Conservation (phyloP, 2,797 vertebrate species). For the Takifugu rubripes region DNA sequence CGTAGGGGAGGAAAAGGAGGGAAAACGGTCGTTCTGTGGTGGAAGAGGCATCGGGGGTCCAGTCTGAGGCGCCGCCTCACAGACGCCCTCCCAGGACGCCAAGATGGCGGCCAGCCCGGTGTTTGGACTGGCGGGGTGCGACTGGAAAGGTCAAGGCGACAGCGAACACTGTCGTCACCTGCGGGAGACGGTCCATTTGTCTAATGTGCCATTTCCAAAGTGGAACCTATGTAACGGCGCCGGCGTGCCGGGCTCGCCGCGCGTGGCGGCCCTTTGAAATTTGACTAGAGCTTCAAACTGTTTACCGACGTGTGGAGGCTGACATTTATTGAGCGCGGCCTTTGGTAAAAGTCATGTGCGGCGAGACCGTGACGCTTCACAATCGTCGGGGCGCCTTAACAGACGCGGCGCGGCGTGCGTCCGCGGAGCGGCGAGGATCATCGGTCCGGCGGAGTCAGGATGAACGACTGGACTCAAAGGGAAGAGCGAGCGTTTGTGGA, state of each 20-base stretch:
- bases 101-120: slow-evolving; percentile 12
- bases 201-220: slow-evolving; percentile 68
- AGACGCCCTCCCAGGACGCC: slow-evolving; percentile 1
- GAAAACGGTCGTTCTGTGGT: too few relatives aligned
- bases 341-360: slow-evolving; percentile 78
- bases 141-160: slow-evolving; percentile 65
- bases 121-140: slow-evolving; percentile 43
- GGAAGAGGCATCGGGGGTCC: too few relatives aligned
- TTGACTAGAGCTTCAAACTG: slow-evolving; percentile 73
- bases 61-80: too few relatives aligned
- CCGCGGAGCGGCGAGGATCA: too few relatives aligned
- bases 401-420: background rate
- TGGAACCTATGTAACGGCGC: slow-evolving; percentile 57
- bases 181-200: slow-evolving; percentile 69
- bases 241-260: slow-evolving; percentile 49
- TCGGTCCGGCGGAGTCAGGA: too few relatives aligned
- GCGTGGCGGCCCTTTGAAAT: slow-evolving; percentile 63
- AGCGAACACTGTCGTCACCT: slow-evolving; percentile 60
- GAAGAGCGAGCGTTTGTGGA: background rate
- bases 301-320: slow-evolving; percentile 72
- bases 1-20: too few relatives aligned
- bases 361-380: slow-evolving; percentile 63
- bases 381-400: slow-evolving; percentile 32
- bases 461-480: too few relatives aligned
- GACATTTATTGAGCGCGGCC: slow-evolving; percentile 81